Conservation (phyloP, 2,888 invertebrate species). For the Mellilla xanthometata region DNA sequence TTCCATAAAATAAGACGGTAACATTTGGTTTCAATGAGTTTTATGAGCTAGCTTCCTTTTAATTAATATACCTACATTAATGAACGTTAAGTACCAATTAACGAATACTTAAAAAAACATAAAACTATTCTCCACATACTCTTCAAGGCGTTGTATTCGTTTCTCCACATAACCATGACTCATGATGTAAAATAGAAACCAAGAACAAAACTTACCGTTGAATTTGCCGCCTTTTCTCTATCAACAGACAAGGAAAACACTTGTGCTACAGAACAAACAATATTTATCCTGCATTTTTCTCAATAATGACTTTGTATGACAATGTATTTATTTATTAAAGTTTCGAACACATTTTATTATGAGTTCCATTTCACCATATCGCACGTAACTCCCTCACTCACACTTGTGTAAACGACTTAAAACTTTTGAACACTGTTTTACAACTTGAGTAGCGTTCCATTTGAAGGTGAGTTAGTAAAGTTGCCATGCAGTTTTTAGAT, state of each 20-base stretch:
- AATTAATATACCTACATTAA: no score
- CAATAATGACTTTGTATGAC: no score
- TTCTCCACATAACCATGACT: slow-evolving; percentile 42
- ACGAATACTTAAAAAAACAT: no score
- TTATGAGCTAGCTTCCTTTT: no score
- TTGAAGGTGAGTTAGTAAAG: neutral
- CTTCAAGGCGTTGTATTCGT: neutral
- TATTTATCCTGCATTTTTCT: neutral
- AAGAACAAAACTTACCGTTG: slow-evolving; percentile 36
- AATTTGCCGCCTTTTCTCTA: slow-evolving; percentile 51
- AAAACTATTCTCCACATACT: no score
- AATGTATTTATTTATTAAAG: no score
- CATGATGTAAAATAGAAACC: slow-evolving; percentile 42
- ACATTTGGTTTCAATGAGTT: no score
- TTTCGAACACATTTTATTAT: no score
- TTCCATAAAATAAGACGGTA: no score
- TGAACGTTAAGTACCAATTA: no score
- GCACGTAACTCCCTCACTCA: no score
- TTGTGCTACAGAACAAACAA: neutral
- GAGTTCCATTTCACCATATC: no score
- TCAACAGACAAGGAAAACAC: slow-evolving; percentile 28
- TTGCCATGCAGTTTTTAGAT: neutral
- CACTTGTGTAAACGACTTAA: neutral
- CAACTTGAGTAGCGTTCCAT: neutral
- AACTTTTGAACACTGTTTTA: slow-evolving; percentile 6